phyloP scores from a whole-genome alignment of 2,113 vertebrate genomes.

The Xenopus borealis region DNA sequence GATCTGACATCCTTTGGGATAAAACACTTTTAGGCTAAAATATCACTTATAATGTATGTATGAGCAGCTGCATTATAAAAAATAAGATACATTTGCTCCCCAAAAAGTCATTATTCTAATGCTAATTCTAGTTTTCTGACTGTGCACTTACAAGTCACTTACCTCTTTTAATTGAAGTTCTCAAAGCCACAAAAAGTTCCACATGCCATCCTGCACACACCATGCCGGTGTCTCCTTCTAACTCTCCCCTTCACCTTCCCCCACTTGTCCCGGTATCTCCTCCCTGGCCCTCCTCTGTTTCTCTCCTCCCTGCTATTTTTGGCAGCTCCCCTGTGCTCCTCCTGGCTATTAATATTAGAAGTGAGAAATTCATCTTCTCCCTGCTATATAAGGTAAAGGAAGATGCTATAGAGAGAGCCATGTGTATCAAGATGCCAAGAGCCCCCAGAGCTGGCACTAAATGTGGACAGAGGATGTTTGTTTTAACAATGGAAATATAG shows the following conservation, averaged over 20 bases:
- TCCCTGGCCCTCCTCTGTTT: conserved; percentile 8
- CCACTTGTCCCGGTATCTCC: conserved; percentile 36
- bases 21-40: no score
- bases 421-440: conserved; percentile 25
- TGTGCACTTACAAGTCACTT: background rate
- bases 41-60: no score
- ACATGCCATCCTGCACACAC: conserved; percentile 22
- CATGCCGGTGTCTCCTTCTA: conserved; percentile 8
- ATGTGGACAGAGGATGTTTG: conserved; percentile 45
- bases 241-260: conserved; percentile 13
- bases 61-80: no score
- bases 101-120: background rate
- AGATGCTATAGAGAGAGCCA: conserved; percentile 34
- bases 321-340: conserved; percentile 45
- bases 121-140: background rate
- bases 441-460: conserved; percentile 30
- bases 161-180: background rate
- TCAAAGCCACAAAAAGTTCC: conserved; percentile 25
- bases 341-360: conserved; percentile 44
- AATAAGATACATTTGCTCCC: no score
- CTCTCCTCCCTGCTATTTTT: conserved; percentile 37
- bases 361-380: conserved; percentile 46
- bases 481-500: conserved; percentile 31
- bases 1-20: no score
- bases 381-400: conserved; percentile 47